A percentile compares a stretch with the other conserved stretches of the same genome.
Conservation (phyloP, 92 coral and sea anemone species). For the Actinostola sp. region DNA sequence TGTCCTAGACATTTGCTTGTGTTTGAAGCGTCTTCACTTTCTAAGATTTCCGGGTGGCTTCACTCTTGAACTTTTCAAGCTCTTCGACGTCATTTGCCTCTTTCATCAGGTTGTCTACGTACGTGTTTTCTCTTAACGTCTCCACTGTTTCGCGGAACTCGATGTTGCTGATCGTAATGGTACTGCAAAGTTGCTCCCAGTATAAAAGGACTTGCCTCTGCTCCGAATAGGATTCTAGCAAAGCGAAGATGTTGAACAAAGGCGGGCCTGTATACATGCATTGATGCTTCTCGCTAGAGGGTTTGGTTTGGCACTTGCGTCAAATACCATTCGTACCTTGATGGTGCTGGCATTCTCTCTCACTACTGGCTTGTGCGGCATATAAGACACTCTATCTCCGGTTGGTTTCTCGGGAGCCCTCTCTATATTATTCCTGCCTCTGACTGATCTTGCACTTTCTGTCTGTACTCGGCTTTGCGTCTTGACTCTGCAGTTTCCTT, state of each 20-base stretch:
- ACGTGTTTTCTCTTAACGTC: constrained; percentile 48
- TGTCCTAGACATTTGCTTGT: constrained; percentile 50
- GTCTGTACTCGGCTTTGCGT: constrained; percentile 25
- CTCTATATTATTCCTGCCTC: constrained; percentile 43
- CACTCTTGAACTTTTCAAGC: constrained; percentile 42
- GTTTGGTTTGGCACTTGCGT: constrained; percentile 61
- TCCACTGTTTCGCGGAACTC: constrained; percentile 43
- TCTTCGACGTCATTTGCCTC: constrained; percentile 37
- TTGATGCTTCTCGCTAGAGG: constrained; percentile 56
- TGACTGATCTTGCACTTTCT: constrained; percentile 36
- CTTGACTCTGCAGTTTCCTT: constrained; percentile 32
- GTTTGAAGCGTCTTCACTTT: constrained; percentile 24
- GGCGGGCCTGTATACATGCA: constrained; percentile 60
- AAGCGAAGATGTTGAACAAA: constrained; percentile 54
- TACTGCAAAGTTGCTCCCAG: constrained; percentile 62
- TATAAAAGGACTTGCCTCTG: constrained; percentile 65
- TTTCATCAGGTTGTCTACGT: constrained; percentile 64
- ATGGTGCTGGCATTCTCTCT: constrained; percentile 56
- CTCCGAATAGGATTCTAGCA: constrained; percentile 63
- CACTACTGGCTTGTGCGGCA: constrained; percentile 69
- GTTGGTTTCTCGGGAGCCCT: constrained; percentile 34
- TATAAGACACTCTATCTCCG: constrained; percentile 41
- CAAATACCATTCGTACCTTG: constrained; percentile 65
- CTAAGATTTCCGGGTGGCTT: constrained; percentile 32
- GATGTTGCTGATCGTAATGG: constrained; percentile 55